Conservation (phyloP, 2,113 vertebrate species). For the Chiloscyllium plagiosum region DNA sequence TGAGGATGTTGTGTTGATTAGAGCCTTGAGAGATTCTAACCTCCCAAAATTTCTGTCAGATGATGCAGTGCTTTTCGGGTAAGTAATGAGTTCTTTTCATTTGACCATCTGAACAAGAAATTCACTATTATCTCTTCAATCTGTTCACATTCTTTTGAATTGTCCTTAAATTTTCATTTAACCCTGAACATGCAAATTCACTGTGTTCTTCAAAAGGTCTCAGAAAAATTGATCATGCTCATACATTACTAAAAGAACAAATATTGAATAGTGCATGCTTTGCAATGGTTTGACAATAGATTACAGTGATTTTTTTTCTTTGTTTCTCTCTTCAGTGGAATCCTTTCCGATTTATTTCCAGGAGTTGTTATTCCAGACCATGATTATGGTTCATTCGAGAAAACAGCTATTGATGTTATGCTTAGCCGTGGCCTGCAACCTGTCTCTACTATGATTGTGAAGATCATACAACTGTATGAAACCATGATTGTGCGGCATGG, state of each 20-base stretch:
- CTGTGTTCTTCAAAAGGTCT: background rate
- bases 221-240: background rate
- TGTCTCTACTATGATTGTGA: constrained; percentile 62
- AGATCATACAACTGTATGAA: constrained; percentile 80
- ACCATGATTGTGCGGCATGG: constrained; percentile 82
- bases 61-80: constrained; percentile 69
- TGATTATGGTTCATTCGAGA: constrained; percentile 71
- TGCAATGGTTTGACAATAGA: background rate
- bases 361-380: constrained; percentile 74
- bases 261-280: background rate
- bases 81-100: background rate
- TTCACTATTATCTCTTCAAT: background rate
- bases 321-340: constrained; percentile 57
- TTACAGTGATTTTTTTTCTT: constrained; percentile 37
- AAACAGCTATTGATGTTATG: constrained; percentile 66
- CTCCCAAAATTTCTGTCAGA: constrained; percentile 76
- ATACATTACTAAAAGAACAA: background rate
- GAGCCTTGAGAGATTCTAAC: constrained; percentile 75
- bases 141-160: background rate
- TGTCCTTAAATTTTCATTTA: background rate
- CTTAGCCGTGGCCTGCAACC: constrained; percentile 62
- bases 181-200: background rate
- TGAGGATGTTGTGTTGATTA: constrained; percentile 75
- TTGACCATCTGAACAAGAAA: background rate
- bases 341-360: constrained; percentile 80